These are phyloP conservation scores for Poeciliopsis turrubarensis DNA, from an alignment of 2,113 vertebrate genomes.

Conservation along the genomic window DNA sequence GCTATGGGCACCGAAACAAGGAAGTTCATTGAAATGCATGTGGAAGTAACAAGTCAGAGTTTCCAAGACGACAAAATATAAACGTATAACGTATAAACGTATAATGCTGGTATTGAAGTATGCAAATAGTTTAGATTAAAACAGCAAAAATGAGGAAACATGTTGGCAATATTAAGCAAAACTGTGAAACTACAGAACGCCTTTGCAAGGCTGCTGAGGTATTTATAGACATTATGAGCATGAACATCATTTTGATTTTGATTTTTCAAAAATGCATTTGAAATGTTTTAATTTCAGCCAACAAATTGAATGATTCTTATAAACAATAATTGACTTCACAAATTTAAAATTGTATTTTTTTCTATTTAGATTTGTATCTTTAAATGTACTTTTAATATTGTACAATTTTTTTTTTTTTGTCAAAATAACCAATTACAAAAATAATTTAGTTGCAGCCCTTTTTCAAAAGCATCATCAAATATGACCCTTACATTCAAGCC, in stretches of 20 bases:
- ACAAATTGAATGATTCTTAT: background rate
- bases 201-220: background rate
- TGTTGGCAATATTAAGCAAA: background rate
- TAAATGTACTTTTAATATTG: too few species aligned
- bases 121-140: background rate
- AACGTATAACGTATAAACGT: too few species aligned
- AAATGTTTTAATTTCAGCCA: background rate
- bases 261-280: background rate
- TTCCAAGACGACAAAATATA: conserved; percentile 39
- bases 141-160: background rate
- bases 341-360: background rate
- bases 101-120: background rate
- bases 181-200: background rate
- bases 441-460: too few species aligned
- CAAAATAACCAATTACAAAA: too few species aligned
- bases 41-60: conserved; percentile 37
- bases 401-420: too few species aligned
- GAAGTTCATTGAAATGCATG: conserved; percentile 32
- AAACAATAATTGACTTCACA: background rate
- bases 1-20: conserved; percentile 21
- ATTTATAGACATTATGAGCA: background rate
- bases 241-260: background rate
- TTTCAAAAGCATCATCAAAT: too few species aligned
- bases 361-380: too few species aligned
- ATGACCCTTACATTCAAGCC: too few species aligned